These are phyloP conservation scores for Villa cingulata DNA, from an alignment of 2,888 invertebrate genomes.

Conservation along the genomic window DNA sequence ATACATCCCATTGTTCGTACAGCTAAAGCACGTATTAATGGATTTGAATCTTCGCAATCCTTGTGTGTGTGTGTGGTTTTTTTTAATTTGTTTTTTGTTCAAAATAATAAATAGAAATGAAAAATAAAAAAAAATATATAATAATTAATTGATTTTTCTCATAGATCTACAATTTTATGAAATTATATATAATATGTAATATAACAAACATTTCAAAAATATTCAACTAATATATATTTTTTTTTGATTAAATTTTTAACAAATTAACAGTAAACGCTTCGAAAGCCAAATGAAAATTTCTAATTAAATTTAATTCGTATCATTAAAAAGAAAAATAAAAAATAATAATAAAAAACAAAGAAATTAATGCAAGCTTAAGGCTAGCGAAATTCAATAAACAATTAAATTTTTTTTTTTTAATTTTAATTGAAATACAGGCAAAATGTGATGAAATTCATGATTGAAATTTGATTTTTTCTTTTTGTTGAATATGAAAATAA, in stretches of 20 bases:
- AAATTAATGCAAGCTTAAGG: slow-evolving; percentile 26
- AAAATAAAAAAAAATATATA: not conserved
- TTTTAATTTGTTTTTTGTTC: not conserved
- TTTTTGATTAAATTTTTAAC: too few species aligned
- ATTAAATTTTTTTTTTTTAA: not conserved
- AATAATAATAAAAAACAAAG: slow-evolving; percentile 14
- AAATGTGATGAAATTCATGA: not conserved
- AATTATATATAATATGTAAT: too few species aligned
- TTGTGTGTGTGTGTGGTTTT: slow-evolving; percentile 34
- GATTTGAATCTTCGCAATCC: slow-evolving; percentile 99
- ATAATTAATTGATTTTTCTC: too few species aligned
- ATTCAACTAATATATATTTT: too few species aligned
- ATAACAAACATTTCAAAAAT: too few species aligned
- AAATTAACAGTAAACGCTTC: too few species aligned
- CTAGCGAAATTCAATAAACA: slow-evolving; percentile 4
- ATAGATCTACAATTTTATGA: too few species aligned
- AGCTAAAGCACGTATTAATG: slow-evolving; percentile 92
- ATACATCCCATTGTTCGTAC: slow-evolving; percentile 99
- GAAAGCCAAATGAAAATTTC: too few species aligned
- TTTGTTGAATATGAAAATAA: not conserved
- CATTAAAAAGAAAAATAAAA: slow-evolving; percentile 25
- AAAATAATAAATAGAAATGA: not conserved
- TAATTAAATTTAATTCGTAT: too few species aligned
- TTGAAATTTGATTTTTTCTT: slow-evolving; percentile 1
- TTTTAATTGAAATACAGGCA: slow-evolving; percentile 1